These are phyloP conservation scores for Eupristina koningsbergeri DNA, from an alignment of 1,140 invertebrate genomes.

Conservation along the genomic window DNA sequence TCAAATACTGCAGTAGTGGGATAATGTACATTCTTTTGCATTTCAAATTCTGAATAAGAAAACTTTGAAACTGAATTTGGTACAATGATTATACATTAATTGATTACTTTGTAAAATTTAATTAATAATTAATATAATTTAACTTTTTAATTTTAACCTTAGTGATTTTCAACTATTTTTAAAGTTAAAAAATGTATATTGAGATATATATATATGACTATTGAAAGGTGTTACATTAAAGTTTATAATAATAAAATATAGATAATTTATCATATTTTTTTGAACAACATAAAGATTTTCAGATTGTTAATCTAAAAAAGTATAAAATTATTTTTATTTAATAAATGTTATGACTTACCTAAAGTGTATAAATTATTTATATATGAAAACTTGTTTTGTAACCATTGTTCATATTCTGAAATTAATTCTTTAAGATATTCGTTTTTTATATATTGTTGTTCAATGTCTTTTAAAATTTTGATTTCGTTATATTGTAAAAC, in stretches of 20 bases:
- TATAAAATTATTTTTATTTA: background rate
- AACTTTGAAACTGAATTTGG: background rate
- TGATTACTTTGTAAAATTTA: background rate
- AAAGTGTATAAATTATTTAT: conserved; percentile 33
- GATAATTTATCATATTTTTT: background rate
- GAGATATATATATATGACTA: background rate
- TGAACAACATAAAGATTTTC: background rate
- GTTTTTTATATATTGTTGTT: conserved; percentile 53
- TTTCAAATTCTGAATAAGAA: background rate
- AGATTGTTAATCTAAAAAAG: too few species aligned
- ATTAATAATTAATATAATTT: background rate
- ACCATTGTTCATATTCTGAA: conserved; percentile 55
- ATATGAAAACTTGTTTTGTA: conserved; percentile 55
- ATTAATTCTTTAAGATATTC: conserved; percentile 49
- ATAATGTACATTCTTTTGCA: background rate
- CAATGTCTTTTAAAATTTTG: conserved; percentile 57
- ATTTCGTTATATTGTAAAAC: conserved; percentile 57
- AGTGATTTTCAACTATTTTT: background rate
- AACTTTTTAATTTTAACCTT: background rate
- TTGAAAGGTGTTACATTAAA: background rate
- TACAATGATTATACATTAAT: background rate
- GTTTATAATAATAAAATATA: too few species aligned
- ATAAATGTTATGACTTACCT: conserved; percentile 28
- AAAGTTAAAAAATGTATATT: too few species aligned
- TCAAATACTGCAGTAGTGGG: background rate